Evolutionary conservation across 64 coral and sea anemone species (phyloP), one percentile per base, ranked within the genome.

Genomic region (Stichodactyla helianthus): DNA sequence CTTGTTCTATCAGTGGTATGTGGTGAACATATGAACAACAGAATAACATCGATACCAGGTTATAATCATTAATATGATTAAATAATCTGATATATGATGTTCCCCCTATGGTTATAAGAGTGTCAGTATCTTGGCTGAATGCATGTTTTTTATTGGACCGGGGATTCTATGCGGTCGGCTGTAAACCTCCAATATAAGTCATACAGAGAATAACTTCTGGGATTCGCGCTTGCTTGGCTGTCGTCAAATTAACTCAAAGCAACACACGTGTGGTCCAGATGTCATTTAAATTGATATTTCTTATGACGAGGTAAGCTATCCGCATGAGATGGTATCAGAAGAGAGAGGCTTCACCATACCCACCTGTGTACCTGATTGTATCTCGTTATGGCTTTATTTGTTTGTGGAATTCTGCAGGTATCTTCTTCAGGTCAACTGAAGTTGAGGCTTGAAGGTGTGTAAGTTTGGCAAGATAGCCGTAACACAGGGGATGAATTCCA

Each of bases 181-280:
- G 68, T 74, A 74, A 31, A 74, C 68, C 17, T 74, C 35, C 35
- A 44, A 44, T 44, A 44, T 44, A 3, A 44, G 35, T 44, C 35
- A 44, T 44, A 2, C 25, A 31, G 68, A 31, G 10, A 74, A 23
- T 74, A 74, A 74, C 65, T n/a, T 23, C 19, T 58, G 14, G 55
- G 22, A 70, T 23, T 74, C 68, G 10, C 4, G 19, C 19, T 31
- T 74, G 11, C 68, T 27, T 9, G 68, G 68, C 68, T 74, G 68
- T 74, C 68, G 68, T 74, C 68, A 74, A 74, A 31, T 74, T 35
- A 74, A 74, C 68, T 74, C 35, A 74, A 9, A 31, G 68, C n/a
- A 74, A 74, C 22, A 70, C 68, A 74, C 27, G 68, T 74, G 68
- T 74, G 68, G 68, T 74, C 68, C 68, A 74, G 68, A 74, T 74